phyloP scores from a whole-genome alignment of 1,140 invertebrate genomes.

The Heliothis subflexa region DNA sequence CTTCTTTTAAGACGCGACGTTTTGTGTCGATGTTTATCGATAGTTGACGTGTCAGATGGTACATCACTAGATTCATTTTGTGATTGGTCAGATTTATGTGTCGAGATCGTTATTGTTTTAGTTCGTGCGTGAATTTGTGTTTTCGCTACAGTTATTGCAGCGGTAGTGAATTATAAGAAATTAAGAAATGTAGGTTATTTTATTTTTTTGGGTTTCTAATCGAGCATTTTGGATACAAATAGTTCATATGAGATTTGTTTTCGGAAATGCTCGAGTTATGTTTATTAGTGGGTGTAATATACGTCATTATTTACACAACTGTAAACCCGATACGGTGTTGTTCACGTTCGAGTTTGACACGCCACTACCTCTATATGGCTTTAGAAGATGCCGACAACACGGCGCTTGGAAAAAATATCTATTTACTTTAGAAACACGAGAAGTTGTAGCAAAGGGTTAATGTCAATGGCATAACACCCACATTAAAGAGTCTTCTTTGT shows the following conservation, averaged over 20 bases:
- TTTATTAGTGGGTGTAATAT: background rate
- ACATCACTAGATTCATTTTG: constrained; percentile 52
- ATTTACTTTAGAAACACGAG: background rate
- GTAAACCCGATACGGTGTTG: constrained; percentile 10
- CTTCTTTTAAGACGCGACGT: constrained; percentile 76
- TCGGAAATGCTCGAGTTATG: background rate
- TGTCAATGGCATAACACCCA: constrained; percentile 1
- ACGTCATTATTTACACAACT: constrained; percentile 19
- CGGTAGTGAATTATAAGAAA: background rate
- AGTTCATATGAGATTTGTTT: background rate
- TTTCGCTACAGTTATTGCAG: constrained; percentile 12
- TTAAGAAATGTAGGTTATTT: background rate
- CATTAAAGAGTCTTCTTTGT: too few species aligned
- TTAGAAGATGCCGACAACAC: constrained; percentile 7
- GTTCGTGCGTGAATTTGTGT: constrained; percentile 13
- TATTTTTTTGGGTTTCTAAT: background rate
- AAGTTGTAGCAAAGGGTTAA: background rate
- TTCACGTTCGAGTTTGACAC: constrained; percentile 11
- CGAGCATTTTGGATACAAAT: constrained; percentile 4
- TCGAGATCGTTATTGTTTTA: constrained; percentile 40
- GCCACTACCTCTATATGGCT: background rate
- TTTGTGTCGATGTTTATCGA: constrained; percentile 70
- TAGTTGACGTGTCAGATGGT: constrained; percentile 59
- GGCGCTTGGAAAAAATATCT: background rate
- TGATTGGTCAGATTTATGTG: constrained; percentile 41